Evolutionary conservation across 2,888 invertebrate genomes (phyloP), one percentile per base, ranked within the genome.

Genomic region (Acronicta alni): DNA sequence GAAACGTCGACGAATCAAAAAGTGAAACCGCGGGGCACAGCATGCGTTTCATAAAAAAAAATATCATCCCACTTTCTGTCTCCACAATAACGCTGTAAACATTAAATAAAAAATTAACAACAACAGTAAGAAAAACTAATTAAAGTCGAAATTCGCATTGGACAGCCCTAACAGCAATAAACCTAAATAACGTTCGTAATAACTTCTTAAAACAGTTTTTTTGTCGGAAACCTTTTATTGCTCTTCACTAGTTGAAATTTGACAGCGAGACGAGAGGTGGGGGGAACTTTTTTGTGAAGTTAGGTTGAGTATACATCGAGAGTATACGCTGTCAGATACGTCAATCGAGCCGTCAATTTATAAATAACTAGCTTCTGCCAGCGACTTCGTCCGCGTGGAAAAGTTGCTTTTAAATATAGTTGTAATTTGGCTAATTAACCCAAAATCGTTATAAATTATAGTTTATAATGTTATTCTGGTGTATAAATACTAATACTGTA

Each of bases 191-290:
- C 72, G 80, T 71, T 74, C 81, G 82, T 86, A 84, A 85, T 83
- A 86, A 88, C 84, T 88, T 87, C 71, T 78, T 82, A 86, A 87
- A 84, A 85, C 79, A 79, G 79, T 85, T 84, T 82, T 73, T 74
- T 74, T 81, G 85, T 82, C 80, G 62, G 55, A 75, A 75, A 67
- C 67, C 64, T 77, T 81, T 81, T 81, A 81, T 81, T 73, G 72
- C 74, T 54, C 49, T 69, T 47, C 56, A 64, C 58, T 68, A 72
- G 56, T 72, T 67, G 17, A 46, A 18, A 48, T 65, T 57, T 61
- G 56, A 65, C 35, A 32, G 32, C 18, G 35, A 15, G 10, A 43
- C 32, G 42, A 32, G 12, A 42, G 9, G 43, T 43, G 5, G 47
- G 18, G n/a, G 14, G 30, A 9, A 10, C 26, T 26, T 42, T 0